A percentile compares a stretch with the other conserved stretches of the same genome.
Evolutionary conservation across 2,888 invertebrate species (phyloP).

Genomic region (Plutella xylostella): DNA sequence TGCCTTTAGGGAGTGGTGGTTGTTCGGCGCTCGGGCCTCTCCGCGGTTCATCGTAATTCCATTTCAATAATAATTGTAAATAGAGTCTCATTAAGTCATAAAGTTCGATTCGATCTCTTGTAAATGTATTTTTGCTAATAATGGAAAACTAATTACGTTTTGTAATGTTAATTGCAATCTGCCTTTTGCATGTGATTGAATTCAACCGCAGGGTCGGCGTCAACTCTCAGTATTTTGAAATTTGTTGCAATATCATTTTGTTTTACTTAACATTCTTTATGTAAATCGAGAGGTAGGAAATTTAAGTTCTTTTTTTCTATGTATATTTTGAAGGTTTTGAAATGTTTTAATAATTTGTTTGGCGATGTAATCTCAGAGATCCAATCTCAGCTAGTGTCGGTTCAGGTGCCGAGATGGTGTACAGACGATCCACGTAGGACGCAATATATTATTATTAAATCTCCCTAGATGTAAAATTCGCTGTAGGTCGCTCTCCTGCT

Average conservation of each 20-base stretch:
- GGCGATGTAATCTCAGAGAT: conserved; percentile 60
- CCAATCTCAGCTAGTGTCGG: conserved; percentile 51
- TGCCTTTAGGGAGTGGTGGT: conserved; percentile 60
- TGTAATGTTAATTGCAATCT: conserved; percentile 32
- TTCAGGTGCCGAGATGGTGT: conserved; percentile 33
- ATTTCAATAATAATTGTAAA: conserved; percentile 66
- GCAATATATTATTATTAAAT: conserved; percentile 48
- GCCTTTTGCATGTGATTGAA: conserved; percentile 29
- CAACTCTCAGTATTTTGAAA: conserved; percentile 32
- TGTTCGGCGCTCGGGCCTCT: conserved; percentile 41
- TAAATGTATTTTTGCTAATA: conserved; percentile 65
- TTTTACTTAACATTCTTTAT: conserved; percentile 58
- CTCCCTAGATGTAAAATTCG: conserved; percentile 64
- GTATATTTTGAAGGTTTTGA: conserved; percentile 58
- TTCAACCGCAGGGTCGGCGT: conserved; percentile 8
- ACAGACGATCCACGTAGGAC: conserved; percentile 49
- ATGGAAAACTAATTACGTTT: conserved; percentile 10
- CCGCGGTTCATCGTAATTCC: conserved; percentile 64
- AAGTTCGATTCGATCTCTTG: conserved; percentile 68
- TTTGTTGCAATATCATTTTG: conserved; percentile 59
- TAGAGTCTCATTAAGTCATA: conserved; percentile 64
- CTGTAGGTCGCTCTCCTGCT: conserved; percentile 56
- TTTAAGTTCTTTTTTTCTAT: conserved; percentile 47
- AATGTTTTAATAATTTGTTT: conserved; percentile 21
- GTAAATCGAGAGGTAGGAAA: conserved; percentile 59